Base-by-base conservation (phyloP, 2,888 invertebrate genomes). In the Galerucella pusilla region DNA sequence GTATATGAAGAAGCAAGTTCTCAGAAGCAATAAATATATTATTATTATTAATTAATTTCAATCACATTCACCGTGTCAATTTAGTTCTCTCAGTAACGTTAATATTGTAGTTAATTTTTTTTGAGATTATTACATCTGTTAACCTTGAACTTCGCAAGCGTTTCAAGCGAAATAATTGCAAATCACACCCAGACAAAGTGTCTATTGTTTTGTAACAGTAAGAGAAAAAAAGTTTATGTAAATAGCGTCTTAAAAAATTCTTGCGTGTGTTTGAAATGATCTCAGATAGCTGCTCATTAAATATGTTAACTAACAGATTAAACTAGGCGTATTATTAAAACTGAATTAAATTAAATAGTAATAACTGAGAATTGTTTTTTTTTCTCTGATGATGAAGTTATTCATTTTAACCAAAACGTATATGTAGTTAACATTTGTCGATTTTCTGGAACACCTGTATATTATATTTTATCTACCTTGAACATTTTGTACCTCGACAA, bases 111-210 rank as follows among this genome's bases (percentile, higher is more conserved):
- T 49, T 49, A 16, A 14, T 16, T 16, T 16, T 57, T 57, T 54
- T 16, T 11, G 16, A 20, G 57, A 16, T 57, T 9, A 57, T 69
- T 35, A 69, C 59, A 60, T 69, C 49, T 60, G 20, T 46, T 60
- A 46, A 46, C 68, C 68, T 69, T 69, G 68, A 69, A 46, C 68
- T 69, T 60, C 46, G 20, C 20, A 10, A 16, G 57, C 57, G 57
- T 57, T 20, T 60, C 60, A 7, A n/a, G 45, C 28, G 42, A 54
- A n/a, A 45, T 60, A 69, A 70, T 61, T 42, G 61, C 35, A n/a
- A 63, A 70, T 63, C 70, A 70, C 70, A 63, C 70, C 70, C 42
- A 70, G 61, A 70, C 70, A 52, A 20, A 52, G 4, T 63, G 61
- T 64, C 52, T 63, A 70, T 70, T 70, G 70, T 70, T 70, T 63